Base-by-base conservation (phyloP, 2,888 invertebrate species). In the Diachrysia chrysitis region DNA sequence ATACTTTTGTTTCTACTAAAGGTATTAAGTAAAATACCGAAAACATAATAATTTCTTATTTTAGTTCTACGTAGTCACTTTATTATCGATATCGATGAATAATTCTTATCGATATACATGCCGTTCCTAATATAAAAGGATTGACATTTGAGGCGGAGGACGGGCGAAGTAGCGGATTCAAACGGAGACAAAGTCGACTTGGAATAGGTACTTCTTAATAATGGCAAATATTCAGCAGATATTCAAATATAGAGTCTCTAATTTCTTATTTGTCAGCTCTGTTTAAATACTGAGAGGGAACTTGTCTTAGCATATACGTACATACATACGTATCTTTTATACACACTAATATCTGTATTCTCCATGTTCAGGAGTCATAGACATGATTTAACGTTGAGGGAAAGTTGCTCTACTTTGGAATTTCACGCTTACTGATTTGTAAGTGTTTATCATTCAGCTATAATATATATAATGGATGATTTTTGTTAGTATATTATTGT, bases 111-210 rank as follows among this genome's bases (percentile, higher is more conserved):
- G 79, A 83, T 69, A 76, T 0, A 6, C 17, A 62, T 69, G 71
- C 69, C 90, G 48, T 85, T 63, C 75, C 92, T 92, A 87, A 76
- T 85, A 83, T 95, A 94, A 95, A 95, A 94, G 95, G 95, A 95
- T 95, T 95, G 95, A 93, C 92, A 88, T 94, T 93, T 91, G 92
- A 93, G 87, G 85, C 85, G 85, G 87, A 89, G 87, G 84, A 88
- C 90, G 89, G 89, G 88, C 89, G 91, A 88, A 92, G 92, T 89
- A 92, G 90, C 90, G 93, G 94, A 95, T 95, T 91, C 90, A 90
- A 85, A 86, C 69, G 29, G 77, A 93, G 93, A 93, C 93, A 93
- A 94, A 93, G 92, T 90, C 87, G 86, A 80, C 86, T 85, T 78
- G 81, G 86, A 86, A 89, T 83, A 82, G 82, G 80, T 89, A 87